These are phyloP conservation scores for Caenorhabditis zanzibari DNA, from an alignment of 2,888 invertebrate genomes.

Conservation along the genomic window DNA sequence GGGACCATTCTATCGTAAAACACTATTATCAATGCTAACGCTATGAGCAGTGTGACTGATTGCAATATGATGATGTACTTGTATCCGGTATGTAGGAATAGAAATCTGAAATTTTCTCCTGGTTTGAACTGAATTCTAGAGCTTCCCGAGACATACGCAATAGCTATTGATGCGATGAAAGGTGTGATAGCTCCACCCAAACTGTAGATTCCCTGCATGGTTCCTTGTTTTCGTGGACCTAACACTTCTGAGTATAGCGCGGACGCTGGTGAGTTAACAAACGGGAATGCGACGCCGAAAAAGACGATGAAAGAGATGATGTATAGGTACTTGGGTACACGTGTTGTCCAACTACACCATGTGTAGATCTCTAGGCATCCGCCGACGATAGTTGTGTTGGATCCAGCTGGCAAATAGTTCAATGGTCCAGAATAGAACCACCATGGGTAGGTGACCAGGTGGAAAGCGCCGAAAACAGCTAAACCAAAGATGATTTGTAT, in stretches of 20 bases:
- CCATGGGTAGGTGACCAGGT: slow-evolving; percentile 73
- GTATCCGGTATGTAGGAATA: slow-evolving; percentile 74
- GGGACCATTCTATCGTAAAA: slow-evolving; percentile 71
- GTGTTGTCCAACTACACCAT: slow-evolving; percentile 66
- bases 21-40: slow-evolving; percentile 52
- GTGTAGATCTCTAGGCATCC: slow-evolving; percentile 63
- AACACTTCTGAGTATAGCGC: slow-evolving; percentile 71
- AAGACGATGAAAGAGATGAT: slow-evolving; percentile 66
- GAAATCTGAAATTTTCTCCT: slow-evolving; percentile 60
- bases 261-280: slow-evolving; percentile 70
- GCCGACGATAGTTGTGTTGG: slow-evolving; percentile 61
- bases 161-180: slow-evolving; percentile 68
- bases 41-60: slow-evolving; percentile 60
- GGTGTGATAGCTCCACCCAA: slow-evolving; percentile 71
- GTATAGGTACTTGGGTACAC: slow-evolving; percentile 68
- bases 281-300: slow-evolving; percentile 72
- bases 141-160: slow-evolving; percentile 63
- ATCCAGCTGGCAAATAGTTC: slow-evolving; percentile 64
- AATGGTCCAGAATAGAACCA: slow-evolving; percentile 71
- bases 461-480: slow-evolving; percentile 67
- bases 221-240: slow-evolving; percentile 72
- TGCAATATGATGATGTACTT: slow-evolving; percentile 67
- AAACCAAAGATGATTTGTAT: slow-evolving; percentile 71
- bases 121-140: neutral
- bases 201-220: slow-evolving; percentile 74